These are phyloP conservation scores for Drosophila ohnishii DNA, from an alignment of 1,140 invertebrate genomes.

Conservation along the genomic window DNA sequence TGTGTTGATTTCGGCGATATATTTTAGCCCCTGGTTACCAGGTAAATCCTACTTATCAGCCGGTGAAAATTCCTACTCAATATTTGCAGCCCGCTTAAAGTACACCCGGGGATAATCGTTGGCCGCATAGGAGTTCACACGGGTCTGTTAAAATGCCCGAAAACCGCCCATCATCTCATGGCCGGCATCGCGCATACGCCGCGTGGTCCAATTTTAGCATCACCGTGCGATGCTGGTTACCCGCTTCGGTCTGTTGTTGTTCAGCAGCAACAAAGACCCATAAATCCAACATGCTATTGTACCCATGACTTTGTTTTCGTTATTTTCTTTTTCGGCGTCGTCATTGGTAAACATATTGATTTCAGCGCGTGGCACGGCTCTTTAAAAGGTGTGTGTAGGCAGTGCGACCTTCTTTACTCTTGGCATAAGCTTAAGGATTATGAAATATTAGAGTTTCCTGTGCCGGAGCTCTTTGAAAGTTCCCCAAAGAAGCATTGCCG, in stretches of 20 bases:
- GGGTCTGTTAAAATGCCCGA: slow-evolving; percentile 66
- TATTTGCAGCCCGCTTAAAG: slow-evolving; percentile 51
- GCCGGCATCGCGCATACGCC: slow-evolving; percentile 59
- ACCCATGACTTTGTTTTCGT: slow-evolving; percentile 66
- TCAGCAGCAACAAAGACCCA: slow-evolving; percentile 22
- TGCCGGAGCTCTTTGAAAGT: slow-evolving; percentile 9
- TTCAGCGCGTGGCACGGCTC: slow-evolving; percentile 57
- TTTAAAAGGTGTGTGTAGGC: slow-evolving; percentile 24
- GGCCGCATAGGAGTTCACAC: slow-evolving; percentile 41
- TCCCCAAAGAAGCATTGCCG: neutral
- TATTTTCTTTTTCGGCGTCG: slow-evolving; percentile 3
- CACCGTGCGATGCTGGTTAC: slow-evolving; percentile 39
- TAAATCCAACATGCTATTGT: slow-evolving; percentile 32
- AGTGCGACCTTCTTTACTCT: slow-evolving; percentile 3
- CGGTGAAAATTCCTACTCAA: slow-evolving; percentile 60
- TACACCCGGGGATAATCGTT: slow-evolving; percentile 5
- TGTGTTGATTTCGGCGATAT: slow-evolving; percentile 25
- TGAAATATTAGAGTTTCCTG: slow-evolving; percentile 13
- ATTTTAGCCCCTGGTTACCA: slow-evolving; percentile 37
- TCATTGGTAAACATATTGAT: slow-evolving; percentile 65
- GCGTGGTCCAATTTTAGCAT: slow-evolving; percentile 67
- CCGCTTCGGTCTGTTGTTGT: slow-evolving; percentile 12
- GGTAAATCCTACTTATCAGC: slow-evolving; percentile 60
- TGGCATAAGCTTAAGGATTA: slow-evolving; percentile 13
- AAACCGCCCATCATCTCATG: slow-evolving; percentile 5